phyloP scores from a whole-genome alignment of 2,113 vertebrate genomes.

The Pomatostomus ruficeps region DNA sequence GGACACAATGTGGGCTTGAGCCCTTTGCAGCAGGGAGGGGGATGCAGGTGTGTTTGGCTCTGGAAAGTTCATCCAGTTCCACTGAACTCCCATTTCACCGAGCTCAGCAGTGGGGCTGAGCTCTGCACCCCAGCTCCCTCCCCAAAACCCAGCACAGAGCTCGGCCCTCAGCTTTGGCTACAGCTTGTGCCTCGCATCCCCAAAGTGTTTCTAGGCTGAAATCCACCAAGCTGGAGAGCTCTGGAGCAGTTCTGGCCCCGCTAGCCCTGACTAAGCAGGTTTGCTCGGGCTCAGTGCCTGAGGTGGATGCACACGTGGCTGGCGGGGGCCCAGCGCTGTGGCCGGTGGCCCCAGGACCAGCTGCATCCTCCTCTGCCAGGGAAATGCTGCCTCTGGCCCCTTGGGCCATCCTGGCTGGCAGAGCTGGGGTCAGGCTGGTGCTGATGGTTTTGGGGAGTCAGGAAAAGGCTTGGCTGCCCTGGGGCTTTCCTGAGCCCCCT shows the following conservation, averaged over 20 bases:
- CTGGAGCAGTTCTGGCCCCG: neutral
- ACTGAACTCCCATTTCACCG: neutral
- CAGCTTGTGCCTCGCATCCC: neutral
- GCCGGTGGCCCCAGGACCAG: neutral
- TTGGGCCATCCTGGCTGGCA: neutral
- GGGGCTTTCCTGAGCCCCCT: neutral
- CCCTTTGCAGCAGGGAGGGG: neutral
- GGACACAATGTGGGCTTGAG: neutral
- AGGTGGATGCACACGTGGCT: neutral
- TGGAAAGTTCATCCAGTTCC: neutral
- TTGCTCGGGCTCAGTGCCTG: neutral
- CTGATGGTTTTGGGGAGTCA: neutral
- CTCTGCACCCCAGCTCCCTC: neutral
- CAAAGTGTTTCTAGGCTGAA: neutral
- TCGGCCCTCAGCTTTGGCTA: neutral
- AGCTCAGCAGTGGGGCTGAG: neutral
- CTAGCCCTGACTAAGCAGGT: constrained; percentile 47
- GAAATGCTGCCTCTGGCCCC: neutral
- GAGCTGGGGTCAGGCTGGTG: neutral
- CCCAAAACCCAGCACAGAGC: neutral
- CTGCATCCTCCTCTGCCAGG: neutral
- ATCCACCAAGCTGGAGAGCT: neutral
- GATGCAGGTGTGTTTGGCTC: neutral
- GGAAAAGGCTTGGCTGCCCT: neutral
- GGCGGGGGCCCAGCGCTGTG: neutral